Percentiles rank a stretch among this genome's conserved stretches.
Conservation (phyloP, 2,888 invertebrate species). For the Limnephilus auricula region DNA sequence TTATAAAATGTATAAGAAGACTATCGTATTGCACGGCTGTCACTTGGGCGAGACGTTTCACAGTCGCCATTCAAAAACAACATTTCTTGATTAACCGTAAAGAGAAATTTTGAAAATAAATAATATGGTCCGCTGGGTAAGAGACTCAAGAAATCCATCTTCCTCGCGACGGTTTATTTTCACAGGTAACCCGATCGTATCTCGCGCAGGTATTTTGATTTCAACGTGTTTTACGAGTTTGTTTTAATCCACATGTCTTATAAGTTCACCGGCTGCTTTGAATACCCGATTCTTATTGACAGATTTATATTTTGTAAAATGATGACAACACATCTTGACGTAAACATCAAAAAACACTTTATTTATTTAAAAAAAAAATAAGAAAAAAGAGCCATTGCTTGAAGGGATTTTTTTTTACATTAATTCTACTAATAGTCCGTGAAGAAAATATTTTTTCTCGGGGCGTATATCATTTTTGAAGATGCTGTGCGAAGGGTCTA, state of each 20-base stretch:
- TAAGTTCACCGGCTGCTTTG: neutral
- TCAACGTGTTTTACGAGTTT: neutral
- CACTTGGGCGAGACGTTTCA: neutral
- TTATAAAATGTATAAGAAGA: neutral
- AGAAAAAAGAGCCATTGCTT: too few species aligned
- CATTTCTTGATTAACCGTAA: neutral
- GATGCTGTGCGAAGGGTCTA: too few species aligned
- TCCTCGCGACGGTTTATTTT: neutral
- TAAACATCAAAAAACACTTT: too few species aligned
- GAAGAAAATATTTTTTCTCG: too few species aligned
- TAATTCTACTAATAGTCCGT: too few species aligned
- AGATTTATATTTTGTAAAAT: neutral
- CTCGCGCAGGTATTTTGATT: neutral
- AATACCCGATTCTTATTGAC: neutral
- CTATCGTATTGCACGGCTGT: neutral
- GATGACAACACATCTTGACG: neutral
- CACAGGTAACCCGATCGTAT: neutral
- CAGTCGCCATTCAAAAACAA: neutral
- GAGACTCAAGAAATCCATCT: slow-evolving; percentile 2
- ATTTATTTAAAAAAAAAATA: too few species aligned
- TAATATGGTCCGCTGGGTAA: neutral
- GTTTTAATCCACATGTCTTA: neutral
- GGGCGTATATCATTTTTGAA: too few species aligned
- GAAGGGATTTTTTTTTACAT: too few species aligned
- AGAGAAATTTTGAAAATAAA: neutral